Percentiles rank a stretch among this genome's conserved stretches.
Evolutionary conservation across 2,888 invertebrate species (phyloP).

Genomic region (Agrochola macilenta): DNA sequence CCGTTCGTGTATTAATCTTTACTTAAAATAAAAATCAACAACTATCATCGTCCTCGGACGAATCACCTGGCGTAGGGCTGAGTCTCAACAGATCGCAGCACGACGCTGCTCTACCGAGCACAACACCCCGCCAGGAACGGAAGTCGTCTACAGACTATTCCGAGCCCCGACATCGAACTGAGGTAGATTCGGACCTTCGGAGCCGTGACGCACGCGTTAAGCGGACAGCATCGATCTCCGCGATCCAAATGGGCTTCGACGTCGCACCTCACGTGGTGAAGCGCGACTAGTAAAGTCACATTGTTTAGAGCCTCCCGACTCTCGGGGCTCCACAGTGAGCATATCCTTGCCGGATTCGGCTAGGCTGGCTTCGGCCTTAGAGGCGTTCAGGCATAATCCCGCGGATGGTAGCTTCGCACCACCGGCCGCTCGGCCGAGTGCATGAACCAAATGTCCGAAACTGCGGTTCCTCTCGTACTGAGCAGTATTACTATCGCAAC

Average conservation of each 20-base stretch:
- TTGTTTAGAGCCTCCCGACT: slow-evolving; percentile 87
- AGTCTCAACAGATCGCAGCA: neutral
- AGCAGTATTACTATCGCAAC: slow-evolving; percentile 90
- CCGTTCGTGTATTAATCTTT: no score
- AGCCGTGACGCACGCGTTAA: slow-evolving; percentile 62
- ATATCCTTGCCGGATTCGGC: neutral
- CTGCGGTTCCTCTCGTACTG: slow-evolving; percentile 91
- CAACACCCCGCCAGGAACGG: slow-evolving; percentile 89
- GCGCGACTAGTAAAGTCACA: slow-evolving; percentile 80
- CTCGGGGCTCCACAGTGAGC: slow-evolving; percentile 52
- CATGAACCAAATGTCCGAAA: slow-evolving; percentile 91
- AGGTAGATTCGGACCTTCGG: slow-evolving; percentile 55
- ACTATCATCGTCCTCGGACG: no score
- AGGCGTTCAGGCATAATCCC: neutral
- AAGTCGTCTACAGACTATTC: slow-evolving; percentile 92
- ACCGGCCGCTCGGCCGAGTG: slow-evolving; percentile 91
- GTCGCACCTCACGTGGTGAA: slow-evolving; percentile 76
- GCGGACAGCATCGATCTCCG: slow-evolving; percentile 76
- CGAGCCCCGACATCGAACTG: slow-evolving; percentile 78
- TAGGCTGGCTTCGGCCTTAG: neutral
- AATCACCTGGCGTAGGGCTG: slow-evolving; percentile 1
- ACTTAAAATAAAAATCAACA: no score
- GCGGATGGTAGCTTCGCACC: slow-evolving; percentile 91
- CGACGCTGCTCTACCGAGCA: slow-evolving; percentile 28
- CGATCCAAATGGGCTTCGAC: slow-evolving; percentile 80